Conservation (phyloP, 2,888 invertebrate genomes). For the Tortrix viridana region DNA sequence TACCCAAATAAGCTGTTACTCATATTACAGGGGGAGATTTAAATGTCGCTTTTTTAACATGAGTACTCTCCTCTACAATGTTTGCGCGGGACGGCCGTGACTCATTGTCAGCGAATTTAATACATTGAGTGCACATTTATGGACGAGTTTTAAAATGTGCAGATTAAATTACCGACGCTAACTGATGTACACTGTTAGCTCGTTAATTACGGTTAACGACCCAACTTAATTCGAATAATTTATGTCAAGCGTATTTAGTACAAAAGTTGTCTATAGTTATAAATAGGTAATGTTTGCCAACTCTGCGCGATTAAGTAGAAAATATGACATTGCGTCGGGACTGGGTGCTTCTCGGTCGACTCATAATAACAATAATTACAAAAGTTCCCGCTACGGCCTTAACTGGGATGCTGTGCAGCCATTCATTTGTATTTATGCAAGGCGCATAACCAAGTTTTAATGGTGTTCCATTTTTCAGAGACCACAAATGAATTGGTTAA, state of each 20-base stretch:
- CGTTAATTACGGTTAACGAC: slow-evolving; percentile 45
- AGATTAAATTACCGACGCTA: slow-evolving; percentile 41
- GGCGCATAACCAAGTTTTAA: slow-evolving; percentile 65
- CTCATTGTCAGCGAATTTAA: slow-evolving; percentile 76
- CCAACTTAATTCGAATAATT: slow-evolving; percentile 54
- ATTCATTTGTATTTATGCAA: slow-evolving; percentile 73
- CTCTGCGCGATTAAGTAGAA: slow-evolving; percentile 75
- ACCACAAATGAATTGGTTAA: slow-evolving; percentile 38
- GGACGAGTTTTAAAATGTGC: slow-evolving; percentile 63
- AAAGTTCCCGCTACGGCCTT: slow-evolving; percentile 74
- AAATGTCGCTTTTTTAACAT: slow-evolving; percentile 75
- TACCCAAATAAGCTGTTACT: slow-evolving; percentile 72
- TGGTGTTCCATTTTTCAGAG: slow-evolving; percentile 55
- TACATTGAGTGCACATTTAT: slow-evolving; percentile 76
- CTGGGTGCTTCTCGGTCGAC: slow-evolving; percentile 70
- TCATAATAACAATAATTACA: slow-evolving; percentile 81
- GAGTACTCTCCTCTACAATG: slow-evolving; percentile 61
- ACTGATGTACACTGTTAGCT: slow-evolving; percentile 37
- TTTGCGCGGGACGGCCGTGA: slow-evolving; percentile 56
- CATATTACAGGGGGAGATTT: slow-evolving; percentile 76
- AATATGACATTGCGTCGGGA: slow-evolving; percentile 71
- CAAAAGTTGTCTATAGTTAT: slow-evolving; percentile 44
- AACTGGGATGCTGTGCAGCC: slow-evolving; percentile 65
- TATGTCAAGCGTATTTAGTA: slow-evolving; percentile 58
- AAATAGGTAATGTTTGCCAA: slow-evolving; percentile 59